Base-by-base conservation (phyloP, 2,797 vertebrate genomes). In the Tiaroga cobitis region DNA sequence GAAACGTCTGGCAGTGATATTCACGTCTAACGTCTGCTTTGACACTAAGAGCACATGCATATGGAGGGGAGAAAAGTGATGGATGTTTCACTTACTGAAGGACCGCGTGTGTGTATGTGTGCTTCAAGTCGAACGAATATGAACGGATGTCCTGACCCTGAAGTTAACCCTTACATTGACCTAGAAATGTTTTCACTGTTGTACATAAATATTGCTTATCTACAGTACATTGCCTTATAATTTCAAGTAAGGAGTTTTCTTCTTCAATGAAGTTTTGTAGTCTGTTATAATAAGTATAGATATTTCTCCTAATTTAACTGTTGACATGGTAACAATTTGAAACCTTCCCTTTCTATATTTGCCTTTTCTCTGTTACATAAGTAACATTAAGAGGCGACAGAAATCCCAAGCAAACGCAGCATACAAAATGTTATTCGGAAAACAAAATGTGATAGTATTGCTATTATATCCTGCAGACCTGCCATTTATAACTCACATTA, bases 1-100 rank as follows among this genome's bases (percentile, higher is more conserved):
- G 65, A 87, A 86, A 80, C 78, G 61, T 77, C 80, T 86, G 84
- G 67, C 82, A 85, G 80, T 78, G 86, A 89, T 85, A 34, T 84
- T 88, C 63, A 80, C 54, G 49, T 85, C 76, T 51, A 65, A 86
- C 54, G 70, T 76, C 80, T 81, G 77, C 11, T 75, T 74, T 84
- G 81, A 84, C 81, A 81, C 73, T 46, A 19, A 43, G 68, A 82
- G 77, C 41, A 72, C 56, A 46, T 67, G 56, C 49, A 54, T 54
- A 37, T 61, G 59, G 43, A 86, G 77, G 43, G 78, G 26, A 61
- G 51, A 79, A 46, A 56, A 51, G 68, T 75, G 76, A 74, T 19
- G 51, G 63, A 59, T 41, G 63, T 85, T 61, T 77, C 63, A 59
- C 61, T 79, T 80, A 24, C 82, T 67, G 39, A 83, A 26, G 80